A percentile compares a stretch with the other conserved stretches of the same genome.
Evolutionary conservation across 2,888 invertebrate genomes (phyloP).

Genomic region (Pandemis heparana): DNA sequence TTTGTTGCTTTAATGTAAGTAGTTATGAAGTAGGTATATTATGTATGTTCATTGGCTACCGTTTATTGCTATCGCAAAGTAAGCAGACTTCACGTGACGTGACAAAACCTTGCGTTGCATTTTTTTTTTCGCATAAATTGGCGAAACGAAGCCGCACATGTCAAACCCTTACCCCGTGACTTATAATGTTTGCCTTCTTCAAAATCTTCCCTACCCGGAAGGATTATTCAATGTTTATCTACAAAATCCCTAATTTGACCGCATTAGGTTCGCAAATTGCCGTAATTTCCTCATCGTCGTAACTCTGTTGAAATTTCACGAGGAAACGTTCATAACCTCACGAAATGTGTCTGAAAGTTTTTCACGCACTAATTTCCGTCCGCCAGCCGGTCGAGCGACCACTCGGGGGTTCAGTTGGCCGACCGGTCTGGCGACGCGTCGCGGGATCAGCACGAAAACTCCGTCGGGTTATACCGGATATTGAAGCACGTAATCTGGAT

Average conservation of each 20-base stretch:
- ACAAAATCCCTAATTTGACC: conserved; percentile 41
- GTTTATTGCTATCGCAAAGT: neutral
- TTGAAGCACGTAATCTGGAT: conserved; percentile 85
- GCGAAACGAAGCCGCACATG: conserved; percentile 16
- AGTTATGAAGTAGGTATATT: no score
- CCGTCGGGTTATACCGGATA: conserved; percentile 76
- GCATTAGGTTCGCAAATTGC: conserved; percentile 56
- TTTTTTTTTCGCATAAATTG: conserved; percentile 1
- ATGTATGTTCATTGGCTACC: neutral
- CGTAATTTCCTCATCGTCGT: conserved; percentile 55
- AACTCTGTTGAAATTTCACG: conserved; percentile 54
- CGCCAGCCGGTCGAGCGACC: conserved; percentile 33
- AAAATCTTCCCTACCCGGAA: conserved; percentile 37
- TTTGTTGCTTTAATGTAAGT: no score
- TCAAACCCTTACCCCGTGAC: conserved; percentile 27
- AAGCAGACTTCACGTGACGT: neutral
- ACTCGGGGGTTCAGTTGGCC: conserved; percentile 43
- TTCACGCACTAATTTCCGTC: conserved; percentile 58
- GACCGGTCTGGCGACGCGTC: conserved; percentile 49
- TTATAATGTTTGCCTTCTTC: conserved; percentile 32
- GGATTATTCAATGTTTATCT: conserved; percentile 42
- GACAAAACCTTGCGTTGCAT: no score
- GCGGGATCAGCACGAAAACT: conserved; percentile 47
- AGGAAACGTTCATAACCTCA: conserved; percentile 55
- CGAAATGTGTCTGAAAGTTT: conserved; percentile 58